Evolutionary conservation across 2,797 vertebrate species (phyloP).

Genomic region (Tokudaia muenninki): DNA sequence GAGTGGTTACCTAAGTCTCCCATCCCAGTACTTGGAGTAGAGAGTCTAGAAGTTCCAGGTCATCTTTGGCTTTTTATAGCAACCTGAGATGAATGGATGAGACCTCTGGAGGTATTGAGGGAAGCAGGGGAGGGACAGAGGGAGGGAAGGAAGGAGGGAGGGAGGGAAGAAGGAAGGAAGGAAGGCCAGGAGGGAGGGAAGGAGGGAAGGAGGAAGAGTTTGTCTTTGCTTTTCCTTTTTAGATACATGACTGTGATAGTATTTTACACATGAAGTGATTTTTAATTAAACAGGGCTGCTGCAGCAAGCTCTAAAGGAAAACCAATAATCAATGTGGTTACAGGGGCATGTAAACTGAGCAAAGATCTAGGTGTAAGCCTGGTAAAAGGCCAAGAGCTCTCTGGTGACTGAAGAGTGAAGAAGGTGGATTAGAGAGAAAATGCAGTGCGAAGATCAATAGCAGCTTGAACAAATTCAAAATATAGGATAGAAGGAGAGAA

Average conservation of each 20-base stretch:
- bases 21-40: not conserved
- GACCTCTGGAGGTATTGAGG: not conserved
- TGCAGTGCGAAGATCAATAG: not conserved
- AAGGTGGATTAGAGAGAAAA: not conserved
- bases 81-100: not conserved
- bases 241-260: not conserved
- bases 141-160: too few relatives aligned
- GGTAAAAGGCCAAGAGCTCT: not conserved
- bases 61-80: not conserved
- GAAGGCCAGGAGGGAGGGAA: too few relatives aligned
- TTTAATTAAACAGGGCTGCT: slow-evolving; percentile 43
- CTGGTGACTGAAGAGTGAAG: not conserved
- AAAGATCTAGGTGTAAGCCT: not conserved
- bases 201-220: too few relatives aligned
- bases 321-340: not conserved
- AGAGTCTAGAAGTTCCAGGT: not conserved
- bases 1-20: not conserved
- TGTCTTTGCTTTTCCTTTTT: slow-evolving; percentile 27
- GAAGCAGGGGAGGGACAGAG: not conserved
- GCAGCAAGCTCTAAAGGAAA: slow-evolving; percentile 9
- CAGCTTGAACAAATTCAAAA: slow-evolving; percentile 36
- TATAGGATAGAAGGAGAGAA: not conserved
- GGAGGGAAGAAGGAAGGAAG: too few relatives aligned
- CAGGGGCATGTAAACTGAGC: not conserved
- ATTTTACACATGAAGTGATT: not conserved